Conservation (phyloP, 2,888 invertebrate species). For the Ichneumoninae sp. region DNA sequence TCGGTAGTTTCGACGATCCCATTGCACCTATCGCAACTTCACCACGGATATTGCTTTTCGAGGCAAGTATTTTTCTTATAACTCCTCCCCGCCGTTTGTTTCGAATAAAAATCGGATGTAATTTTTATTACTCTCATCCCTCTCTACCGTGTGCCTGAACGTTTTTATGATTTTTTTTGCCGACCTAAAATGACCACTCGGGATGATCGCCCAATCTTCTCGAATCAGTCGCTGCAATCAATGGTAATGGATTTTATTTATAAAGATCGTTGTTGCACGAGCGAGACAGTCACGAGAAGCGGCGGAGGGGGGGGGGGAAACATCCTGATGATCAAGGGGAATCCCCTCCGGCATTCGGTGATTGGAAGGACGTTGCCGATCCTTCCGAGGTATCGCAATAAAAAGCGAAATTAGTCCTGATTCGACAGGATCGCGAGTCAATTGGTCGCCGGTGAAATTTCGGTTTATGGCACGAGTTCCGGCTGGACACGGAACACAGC, state of each 20-base stretch:
- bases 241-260: constrained; percentile 45
- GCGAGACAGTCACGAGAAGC: constrained; percentile 13
- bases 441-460: constrained; percentile 53
- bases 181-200: not conserved
- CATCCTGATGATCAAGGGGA: constrained; percentile 17
- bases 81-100: not conserved
- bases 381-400: constrained; percentile 55
- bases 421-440: constrained; percentile 61
- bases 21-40: not conserved
- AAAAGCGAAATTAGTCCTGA: constrained; percentile 64
- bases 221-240: constrained; percentile 27
- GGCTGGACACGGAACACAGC: constrained; percentile 33
- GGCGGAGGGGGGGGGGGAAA: constrained; percentile 2
- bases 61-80: not conserved
- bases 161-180: not conserved
- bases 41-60: not conserved
- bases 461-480: constrained; percentile 50
- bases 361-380: constrained; percentile 45
- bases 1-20: not conserved
- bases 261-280: constrained; percentile 17
- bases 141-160: not conserved
- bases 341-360: constrained; percentile 51
- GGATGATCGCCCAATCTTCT: constrained; percentile 1
- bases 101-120: not conserved
- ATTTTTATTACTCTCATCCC: not conserved